Percentiles rank a stretch among this genome's conserved stretches.
Evolutionary conservation across 1,140 invertebrate genomes (phyloP).

Genomic region (Meloidogyne floridensis): DNA sequence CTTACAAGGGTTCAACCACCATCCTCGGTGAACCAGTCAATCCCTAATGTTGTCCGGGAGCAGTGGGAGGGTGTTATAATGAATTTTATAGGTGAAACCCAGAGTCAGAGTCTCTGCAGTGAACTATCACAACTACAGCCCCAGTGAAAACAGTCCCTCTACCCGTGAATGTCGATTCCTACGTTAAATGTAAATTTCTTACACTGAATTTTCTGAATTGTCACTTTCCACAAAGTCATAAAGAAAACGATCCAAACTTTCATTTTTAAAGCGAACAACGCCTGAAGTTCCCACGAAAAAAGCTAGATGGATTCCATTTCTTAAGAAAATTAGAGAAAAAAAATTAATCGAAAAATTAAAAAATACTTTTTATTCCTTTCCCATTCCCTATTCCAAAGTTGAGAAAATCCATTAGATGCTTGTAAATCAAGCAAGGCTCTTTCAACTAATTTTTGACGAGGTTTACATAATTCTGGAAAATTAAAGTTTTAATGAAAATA

Average conservation of each 20-base stretch:
- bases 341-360: conserved; percentile 16
- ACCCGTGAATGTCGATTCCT: too few species aligned
- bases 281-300: conserved; percentile 64
- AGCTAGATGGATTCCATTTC: conserved; percentile 60
- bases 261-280: conserved; percentile 60
- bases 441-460: conserved; percentile 56
- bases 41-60: too few species aligned
- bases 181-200: background rate
- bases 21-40: too few species aligned
- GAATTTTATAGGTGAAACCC: too few species aligned
- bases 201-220: background rate
- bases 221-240: conserved; percentile 38
- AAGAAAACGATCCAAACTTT: conserved; percentile 54
- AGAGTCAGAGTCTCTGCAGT: too few species aligned
- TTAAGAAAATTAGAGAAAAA: conserved; percentile 18
- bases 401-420: conserved; percentile 48
- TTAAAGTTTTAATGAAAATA: background rate
- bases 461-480: conserved; percentile 45
- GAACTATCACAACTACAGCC: too few species aligned
- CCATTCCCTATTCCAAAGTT: conserved; percentile 56
- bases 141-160: too few species aligned
- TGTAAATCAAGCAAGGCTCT: conserved; percentile 58
- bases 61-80: too few species aligned
- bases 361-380: conserved; percentile 41
- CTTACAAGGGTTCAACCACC: too few species aligned